Base-by-base conservation (phyloP, 2,888 invertebrate species). In the Orthosia gothica region DNA sequence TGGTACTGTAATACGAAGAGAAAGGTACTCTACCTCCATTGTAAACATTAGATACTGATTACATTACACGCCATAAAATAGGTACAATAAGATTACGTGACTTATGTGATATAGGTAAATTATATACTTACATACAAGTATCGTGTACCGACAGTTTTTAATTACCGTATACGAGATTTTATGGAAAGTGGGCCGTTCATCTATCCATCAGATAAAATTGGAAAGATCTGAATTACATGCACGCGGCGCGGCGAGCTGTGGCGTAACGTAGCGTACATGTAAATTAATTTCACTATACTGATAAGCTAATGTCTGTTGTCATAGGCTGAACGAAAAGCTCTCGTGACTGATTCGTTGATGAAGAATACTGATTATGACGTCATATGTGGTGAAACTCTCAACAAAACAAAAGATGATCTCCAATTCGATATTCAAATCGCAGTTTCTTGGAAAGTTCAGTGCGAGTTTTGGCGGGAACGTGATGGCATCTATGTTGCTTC, bases 11-110 rank as follows among this genome's bases (percentile, higher is more conserved):
- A 49, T 63, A 70, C 26, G 54, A 80, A 88, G 87, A 83, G 89
- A 89, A 89, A 89, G 87, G 87, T 85, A 80, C 63, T 61, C 16
- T 73, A 61, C 26, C 74, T 84, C 80, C 73, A 79, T 84, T 84
- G 71, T 72, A 74, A 74, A 71, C 57, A 75, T 72, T 40, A 40
- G 40, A 40, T 40, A 40, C 40, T 40, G 40, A 40, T 40, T 70
- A 78, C 64, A 83, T 66, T 78, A 79, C 70, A 81, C 62, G 66
- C 83, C 67, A 75, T 74, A 54, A 81, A 74, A 85, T 76, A 40
- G 9, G 9, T 40, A 84, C 73, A 71, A 77, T 85, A 73, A 71
- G 59, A 65, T 84, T 80, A 85, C 79, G 79, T 85, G 79, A 64
- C 20, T 57, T 65, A 61, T 50, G 72, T 73, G 59, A 54, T 80